Evolutionary conservation across 2,113 vertebrate genomes (phyloP).

Genomic region (Trachemys scripta): DNA sequence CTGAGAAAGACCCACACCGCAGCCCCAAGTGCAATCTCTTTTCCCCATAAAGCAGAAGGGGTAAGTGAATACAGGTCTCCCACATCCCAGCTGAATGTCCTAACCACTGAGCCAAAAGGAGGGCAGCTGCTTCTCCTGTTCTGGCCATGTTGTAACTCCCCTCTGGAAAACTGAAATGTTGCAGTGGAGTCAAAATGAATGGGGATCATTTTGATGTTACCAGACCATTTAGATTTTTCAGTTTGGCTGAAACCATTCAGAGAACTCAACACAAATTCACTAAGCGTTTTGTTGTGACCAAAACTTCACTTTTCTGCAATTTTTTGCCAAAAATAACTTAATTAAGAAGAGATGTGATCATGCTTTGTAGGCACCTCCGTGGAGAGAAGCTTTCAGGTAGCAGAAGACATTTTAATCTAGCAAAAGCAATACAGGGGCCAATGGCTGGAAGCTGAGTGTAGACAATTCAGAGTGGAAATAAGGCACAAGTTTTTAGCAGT

Average conservation of each 20-base stretch:
- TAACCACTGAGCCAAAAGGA: neutral
- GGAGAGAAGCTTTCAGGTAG: no score
- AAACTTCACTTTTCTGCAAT: no score
- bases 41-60: neutral
- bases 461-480: neutral
- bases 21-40: neutral
- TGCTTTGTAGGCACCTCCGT: no score
- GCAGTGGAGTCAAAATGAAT: neutral
- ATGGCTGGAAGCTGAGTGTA: neutral
- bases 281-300: no score
- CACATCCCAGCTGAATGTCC: neutral
- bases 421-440: neutral
- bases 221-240: no score
- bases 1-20: neutral
- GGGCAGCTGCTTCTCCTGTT: neutral
- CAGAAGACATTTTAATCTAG: neutral
- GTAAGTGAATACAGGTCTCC: neutral
- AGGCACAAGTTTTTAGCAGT: neutral
- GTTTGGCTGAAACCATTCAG: no score
- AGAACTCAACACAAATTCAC: no score
- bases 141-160: no score
- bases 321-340: no score
- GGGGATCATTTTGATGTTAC: no score
- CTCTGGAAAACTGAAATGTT: neutral
- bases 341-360: no score